Base-by-base conservation (phyloP, 2,888 invertebrate genomes). In the Ennomos quercinarius region DNA sequence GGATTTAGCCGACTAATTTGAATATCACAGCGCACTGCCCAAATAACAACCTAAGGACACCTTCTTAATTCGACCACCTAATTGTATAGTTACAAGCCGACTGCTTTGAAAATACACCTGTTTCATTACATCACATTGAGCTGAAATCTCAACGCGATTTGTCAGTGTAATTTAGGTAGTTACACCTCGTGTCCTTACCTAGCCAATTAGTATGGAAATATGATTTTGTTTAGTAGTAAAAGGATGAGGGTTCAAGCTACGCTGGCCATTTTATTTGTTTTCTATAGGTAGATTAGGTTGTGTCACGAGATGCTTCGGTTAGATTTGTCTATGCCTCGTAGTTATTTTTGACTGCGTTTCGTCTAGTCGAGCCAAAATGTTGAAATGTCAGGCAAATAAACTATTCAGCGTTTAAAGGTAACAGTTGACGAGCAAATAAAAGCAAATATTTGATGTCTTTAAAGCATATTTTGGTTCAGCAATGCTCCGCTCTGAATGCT, bases 311-410 rank as follows among this genome's bases (percentile, higher is more conserved):
- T 76, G 63, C 60, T 64, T 52, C 39, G 59, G 63, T 68, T 69
- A 66, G 71, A 72, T 77, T 77, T 73, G 78, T 81, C 75, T 80
- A 80, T 81, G 79, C 49, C 46, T 39, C 37, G 50, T 17, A 12
- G 76, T 76, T 85, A 85, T 84, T 85, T 84, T 81, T 80, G 83
- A 76, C 73, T 61, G 59, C 57, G 64, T 68, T 66, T 72, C 70
- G 71, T 71, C 70, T 70, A 72, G 45, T 45, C 68, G 76, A 75
- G 83, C 82, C 82, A 80, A 84, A 27, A 74, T 72, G 74, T 62
- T 74, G 73, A 82, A 83, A 84, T 83, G 85, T 83, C 85, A 85
- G 64, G 52, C 47, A 56, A 56, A 63, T 55, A 63, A 53, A 54
- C 57, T 50, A 40, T 42, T 52, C 52, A 49, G 11, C 50, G 49